phyloP scores from a whole-genome alignment of 2,113 vertebrate species.

The Silurus glanis region DNA sequence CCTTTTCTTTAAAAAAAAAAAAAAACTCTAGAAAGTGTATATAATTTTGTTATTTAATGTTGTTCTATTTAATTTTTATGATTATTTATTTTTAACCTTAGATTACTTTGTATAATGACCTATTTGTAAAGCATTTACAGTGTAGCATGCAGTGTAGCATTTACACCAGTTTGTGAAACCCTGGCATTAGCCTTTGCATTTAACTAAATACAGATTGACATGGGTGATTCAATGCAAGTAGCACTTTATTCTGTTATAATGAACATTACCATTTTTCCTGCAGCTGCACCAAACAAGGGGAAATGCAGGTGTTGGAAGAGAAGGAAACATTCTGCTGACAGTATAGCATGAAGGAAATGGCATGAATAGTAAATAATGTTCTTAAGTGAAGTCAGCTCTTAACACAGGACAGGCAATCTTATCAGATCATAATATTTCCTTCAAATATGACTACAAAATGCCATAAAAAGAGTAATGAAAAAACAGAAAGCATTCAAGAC shows the following conservation, averaged over 20 bases:
- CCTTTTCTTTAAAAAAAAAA: no score
- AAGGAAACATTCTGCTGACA: conserved; percentile 7
- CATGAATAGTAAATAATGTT: conserved; percentile 29
- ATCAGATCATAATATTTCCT: background rate
- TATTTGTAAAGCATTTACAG: no score
- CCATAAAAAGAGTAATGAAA: background rate
- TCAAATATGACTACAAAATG: background rate
- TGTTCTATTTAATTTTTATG: no score
- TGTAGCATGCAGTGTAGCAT: background rate
- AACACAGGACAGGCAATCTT: background rate
- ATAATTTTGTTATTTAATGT: background rate
- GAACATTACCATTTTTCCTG: background rate
- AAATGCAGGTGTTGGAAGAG: background rate
- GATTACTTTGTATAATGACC: no score
- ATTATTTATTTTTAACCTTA: no score
- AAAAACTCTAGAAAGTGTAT: no score
- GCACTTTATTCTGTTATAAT: background rate
- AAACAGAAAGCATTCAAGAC: conserved; percentile 19
- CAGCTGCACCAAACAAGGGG: conserved; percentile 6
- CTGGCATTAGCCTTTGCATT: conserved; percentile 51
- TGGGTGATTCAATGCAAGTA: background rate
- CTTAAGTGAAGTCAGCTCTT: background rate
- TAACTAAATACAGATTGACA: background rate
- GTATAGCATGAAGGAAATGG: background rate
- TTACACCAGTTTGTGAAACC: conserved; percentile 58